Percentiles rank a stretch among this genome's conserved stretches.
These are phyloP conservation scores for Regulus satrapa DNA, from an alignment of 2,113 vertebrate genomes.

Conservation along the genomic window DNA sequence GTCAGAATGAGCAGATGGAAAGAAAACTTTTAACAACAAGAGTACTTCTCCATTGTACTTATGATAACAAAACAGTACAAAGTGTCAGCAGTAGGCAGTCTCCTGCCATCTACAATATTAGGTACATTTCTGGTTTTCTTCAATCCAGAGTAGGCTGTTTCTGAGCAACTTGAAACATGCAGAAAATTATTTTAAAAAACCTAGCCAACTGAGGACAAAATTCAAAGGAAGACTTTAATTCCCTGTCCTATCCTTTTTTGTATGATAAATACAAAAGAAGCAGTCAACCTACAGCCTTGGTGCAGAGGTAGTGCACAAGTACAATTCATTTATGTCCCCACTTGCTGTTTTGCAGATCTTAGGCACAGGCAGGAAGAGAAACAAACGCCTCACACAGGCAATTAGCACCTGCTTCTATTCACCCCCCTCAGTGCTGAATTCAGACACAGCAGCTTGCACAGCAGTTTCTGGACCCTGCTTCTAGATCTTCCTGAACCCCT, in stretches of 20 bases:
- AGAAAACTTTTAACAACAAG: constrained; percentile 50
- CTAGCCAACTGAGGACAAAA: background rate
- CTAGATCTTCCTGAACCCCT: background rate
- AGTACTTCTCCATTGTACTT: constrained; percentile 45
- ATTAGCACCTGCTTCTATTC: background rate
- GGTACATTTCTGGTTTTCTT: background rate
- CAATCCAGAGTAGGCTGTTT: constrained; percentile 13
- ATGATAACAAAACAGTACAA: constrained; percentile 10
- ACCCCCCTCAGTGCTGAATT: background rate
- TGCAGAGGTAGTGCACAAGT: background rate
- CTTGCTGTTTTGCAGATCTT: background rate
- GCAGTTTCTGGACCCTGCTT: background rate
- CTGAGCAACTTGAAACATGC: constrained; percentile 36
- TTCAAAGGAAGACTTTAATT: background rate
- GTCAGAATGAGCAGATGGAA: constrained; percentile 63
- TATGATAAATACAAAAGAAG: background rate
- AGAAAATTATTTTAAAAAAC: background rate
- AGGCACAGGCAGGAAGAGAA: background rate
- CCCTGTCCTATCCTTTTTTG: background rate
- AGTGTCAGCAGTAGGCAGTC: constrained; percentile 36
- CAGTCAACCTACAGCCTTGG: background rate
- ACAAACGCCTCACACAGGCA: background rate
- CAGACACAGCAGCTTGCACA: background rate
- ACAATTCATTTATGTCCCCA: background rate
- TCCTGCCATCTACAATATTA: background rate